Evolutionary conservation across 2,797 vertebrate genomes (phyloP).

Genomic region (Cryptoprocta ferox): DNA sequence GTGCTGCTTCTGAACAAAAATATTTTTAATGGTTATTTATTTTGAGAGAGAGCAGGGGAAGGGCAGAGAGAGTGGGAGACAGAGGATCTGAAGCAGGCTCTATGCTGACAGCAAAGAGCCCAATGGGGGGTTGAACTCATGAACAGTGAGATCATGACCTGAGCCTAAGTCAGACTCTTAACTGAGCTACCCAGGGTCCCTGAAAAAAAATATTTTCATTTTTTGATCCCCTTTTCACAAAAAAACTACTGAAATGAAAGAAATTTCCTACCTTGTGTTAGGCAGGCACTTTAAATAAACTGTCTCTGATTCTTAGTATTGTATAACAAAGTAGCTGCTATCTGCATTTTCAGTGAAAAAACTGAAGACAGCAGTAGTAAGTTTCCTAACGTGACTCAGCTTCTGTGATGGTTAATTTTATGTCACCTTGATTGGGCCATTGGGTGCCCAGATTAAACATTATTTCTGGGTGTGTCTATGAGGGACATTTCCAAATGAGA

Average conservation of each 20-base stretch:
- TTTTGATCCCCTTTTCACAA: background rate
- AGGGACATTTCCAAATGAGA: background rate
- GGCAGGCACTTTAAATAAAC: background rate
- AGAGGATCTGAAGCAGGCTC: too few relatives aligned
- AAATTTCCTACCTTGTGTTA: background rate
- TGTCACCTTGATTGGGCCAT: background rate
- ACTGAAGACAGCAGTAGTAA: background rate
- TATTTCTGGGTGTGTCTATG: background rate
- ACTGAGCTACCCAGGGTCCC: too few relatives aligned
- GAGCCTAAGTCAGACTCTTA: too few relatives aligned
- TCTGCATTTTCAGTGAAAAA: background rate
- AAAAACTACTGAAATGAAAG: constrained; percentile 32
- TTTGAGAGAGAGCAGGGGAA: too few relatives aligned
- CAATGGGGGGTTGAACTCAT: too few relatives aligned
- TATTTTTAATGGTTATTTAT: background rate
- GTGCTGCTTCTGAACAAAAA: background rate
- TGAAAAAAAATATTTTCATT: background rate
- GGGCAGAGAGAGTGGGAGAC: too few relatives aligned
- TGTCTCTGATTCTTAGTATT: background rate
- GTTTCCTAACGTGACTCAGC: background rate
- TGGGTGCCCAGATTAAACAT: background rate
- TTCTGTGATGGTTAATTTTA: background rate
- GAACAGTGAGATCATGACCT: too few relatives aligned
- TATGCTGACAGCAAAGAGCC: too few relatives aligned
- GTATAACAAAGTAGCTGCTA: background rate